phyloP scores from a whole-genome alignment of 2,888 invertebrate genomes.

The Drosophila infuscata region DNA sequence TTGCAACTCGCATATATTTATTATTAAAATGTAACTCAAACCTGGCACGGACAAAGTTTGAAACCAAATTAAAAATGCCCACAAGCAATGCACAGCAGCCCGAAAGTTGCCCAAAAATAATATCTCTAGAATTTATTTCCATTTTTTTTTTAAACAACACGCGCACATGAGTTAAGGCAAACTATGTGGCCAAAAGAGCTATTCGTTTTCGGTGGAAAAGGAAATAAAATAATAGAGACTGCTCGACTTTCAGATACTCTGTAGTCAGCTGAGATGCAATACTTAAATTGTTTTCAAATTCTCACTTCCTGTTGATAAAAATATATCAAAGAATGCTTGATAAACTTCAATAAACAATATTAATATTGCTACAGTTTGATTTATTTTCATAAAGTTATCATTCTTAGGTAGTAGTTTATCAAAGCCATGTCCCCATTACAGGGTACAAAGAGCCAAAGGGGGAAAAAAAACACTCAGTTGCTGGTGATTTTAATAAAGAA shows the following conservation, averaged over 20 bases:
- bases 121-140: constrained; percentile 48
- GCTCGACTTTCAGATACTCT: constrained; percentile 11
- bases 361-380: background rate
- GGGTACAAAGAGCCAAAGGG: constrained; percentile 5
- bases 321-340: background rate
- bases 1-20: constrained; percentile 54
- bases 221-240: constrained; percentile 26
- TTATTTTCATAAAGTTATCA: background rate
- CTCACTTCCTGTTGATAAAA: background rate
- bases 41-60: constrained; percentile 57
- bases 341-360: background rate
- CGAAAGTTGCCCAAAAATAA: constrained; percentile 57
- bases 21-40: constrained; percentile 74
- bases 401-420: background rate
- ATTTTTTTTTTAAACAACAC: constrained; percentile 16
- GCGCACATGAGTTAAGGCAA: constrained; percentile 32
- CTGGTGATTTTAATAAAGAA: constrained; percentile 58
- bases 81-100: constrained; percentile 52
- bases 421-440: background rate
- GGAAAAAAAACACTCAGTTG: constrained; percentile 10
- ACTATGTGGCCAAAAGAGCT: constrained; percentile 47
- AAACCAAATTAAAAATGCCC: constrained; percentile 69
- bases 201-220: constrained; percentile 14
- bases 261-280: background rate
- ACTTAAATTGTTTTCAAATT: background rate